Evolutionary conservation across 2,888 invertebrate genomes (phyloP), one percentile per base, ranked within the genome.

Genomic region (Diachrysia chrysitis): DNA sequence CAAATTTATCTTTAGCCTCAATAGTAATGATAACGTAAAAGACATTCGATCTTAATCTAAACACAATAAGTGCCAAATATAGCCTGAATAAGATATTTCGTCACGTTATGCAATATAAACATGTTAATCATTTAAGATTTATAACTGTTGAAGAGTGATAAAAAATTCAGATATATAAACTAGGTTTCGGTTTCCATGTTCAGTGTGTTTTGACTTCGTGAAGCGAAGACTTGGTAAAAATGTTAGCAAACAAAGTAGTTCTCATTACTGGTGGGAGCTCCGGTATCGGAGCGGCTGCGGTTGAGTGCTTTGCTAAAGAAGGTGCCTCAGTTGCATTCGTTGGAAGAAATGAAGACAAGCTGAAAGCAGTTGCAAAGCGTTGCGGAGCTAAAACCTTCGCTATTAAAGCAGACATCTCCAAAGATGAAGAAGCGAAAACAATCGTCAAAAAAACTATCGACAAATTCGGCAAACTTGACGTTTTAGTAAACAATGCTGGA

Each of bases 231-330:
- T 10, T 10, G 10, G 32, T 10, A 10, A 32, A 32, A 32, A 87
- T 88, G 89, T 89, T 89, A 23, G 59, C 61, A 53, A 77, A 83
- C 19, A 90, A 88, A 85, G 87, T 89, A 0, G 87, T 89, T 0
- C 66, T 90, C 1, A 78, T 90, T 0, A 89, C 87, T 4, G 90
- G 97, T 14, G 96, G 96, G 0, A 96, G 96, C 83, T 96, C 96
- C 7, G 97, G 97, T 0, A 97, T 97, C 58, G 97, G 97, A 2
- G 96, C 96, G 0, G 96, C 96, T 0, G 95, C 96, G 0, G 97
- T 97, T 0, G 76, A 96, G 0, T 92, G 96, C 56, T 96, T 97
- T 76, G 95, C 96, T 0, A 94, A 95, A 79, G 89, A 96, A 58
- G 96, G 96, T 1, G 97, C 96, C 0, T 88, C 88, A 35, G 86